phyloP scores from a whole-genome alignment of 2,797 vertebrate species.

The Rhadinocentrus ornatus region DNA sequence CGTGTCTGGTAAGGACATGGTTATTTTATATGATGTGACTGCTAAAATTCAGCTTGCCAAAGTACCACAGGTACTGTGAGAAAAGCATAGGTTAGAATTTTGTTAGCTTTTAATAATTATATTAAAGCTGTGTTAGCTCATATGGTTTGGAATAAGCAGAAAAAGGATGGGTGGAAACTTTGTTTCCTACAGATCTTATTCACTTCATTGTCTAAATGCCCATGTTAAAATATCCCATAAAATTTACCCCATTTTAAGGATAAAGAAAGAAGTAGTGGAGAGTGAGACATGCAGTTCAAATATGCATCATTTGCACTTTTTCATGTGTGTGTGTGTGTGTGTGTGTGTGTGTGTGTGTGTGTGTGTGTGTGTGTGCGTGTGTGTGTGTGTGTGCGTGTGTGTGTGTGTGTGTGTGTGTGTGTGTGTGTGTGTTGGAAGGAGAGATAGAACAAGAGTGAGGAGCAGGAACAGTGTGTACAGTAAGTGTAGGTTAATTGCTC shows the following conservation, averaged over 20 bases:
- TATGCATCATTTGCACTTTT: constrained; percentile 42
- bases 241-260: constrained; percentile 41
- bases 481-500: constrained; percentile 70
- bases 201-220: constrained; percentile 37
- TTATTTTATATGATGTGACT: too few relatives aligned
- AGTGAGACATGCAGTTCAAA: constrained; percentile 36
- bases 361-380: not conserved
- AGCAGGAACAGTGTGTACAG: constrained; percentile 29
- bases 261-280: constrained; percentile 22
- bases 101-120: too few relatives aligned
- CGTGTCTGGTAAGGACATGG: too few relatives aligned
- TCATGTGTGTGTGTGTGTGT: constrained; percentile 1
- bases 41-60: too few relatives aligned
- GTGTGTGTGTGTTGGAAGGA: not conserved
- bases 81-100: too few relatives aligned
- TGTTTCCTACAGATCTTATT: constrained; percentile 12
- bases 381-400: not conserved
- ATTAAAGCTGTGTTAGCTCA: too few relatives aligned
- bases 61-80: too few relatives aligned
- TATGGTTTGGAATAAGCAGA: too few relatives aligned
- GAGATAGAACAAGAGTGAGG: not conserved
- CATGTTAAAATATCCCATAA: constrained; percentile 41
- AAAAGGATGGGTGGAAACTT: too few relatives aligned
- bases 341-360: not conserved
- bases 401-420: not conserved